Evolutionary conservation across 92 coral and sea anemone genomes (phyloP).

Genomic region (Zoanthus solanderi): DNA sequence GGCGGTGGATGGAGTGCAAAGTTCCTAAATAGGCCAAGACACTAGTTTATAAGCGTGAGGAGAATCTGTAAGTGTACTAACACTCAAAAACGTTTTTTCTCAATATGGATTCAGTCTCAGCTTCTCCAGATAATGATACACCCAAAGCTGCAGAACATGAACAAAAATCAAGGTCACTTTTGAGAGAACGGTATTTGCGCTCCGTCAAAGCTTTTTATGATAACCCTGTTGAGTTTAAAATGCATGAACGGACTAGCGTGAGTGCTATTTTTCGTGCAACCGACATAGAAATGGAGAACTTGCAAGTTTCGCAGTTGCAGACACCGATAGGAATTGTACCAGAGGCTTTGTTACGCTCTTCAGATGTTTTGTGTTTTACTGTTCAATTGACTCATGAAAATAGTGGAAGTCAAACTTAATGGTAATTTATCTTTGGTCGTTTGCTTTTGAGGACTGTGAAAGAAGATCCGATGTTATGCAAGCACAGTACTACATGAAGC

Average conservation of each 20-base stretch:
- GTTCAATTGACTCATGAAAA: conserved; percentile 55
- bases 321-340: conserved; percentile 93
- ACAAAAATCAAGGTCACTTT: conserved; percentile 72
- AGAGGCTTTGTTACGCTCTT: conserved; percentile 84
- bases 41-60: neutral
- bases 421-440: neutral
- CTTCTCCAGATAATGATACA: neutral
- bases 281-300: conserved; percentile 82
- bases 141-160: conserved; percentile 40
- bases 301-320: conserved; percentile 86
- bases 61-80: neutral
- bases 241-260: conserved; percentile 88
- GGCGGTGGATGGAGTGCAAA: neutral
- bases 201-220: conserved; percentile 73
- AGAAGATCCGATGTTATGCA: too few relatives aligned
- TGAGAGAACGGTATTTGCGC: conserved; percentile 83
- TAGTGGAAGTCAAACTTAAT: neutral
- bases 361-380: conserved; percentile 86
- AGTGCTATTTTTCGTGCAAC: conserved; percentile 87
- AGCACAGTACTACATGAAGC: too few relatives aligned
- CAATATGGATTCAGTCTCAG: neutral
- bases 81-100: neutral
- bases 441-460: neutral
- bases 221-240: conserved; percentile 75
- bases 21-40: too few relatives aligned